Evolutionary conservation across 2,888 invertebrate species (phyloP), one percentile per base, ranked within the genome.

Genomic region (Biston betularia): DNA sequence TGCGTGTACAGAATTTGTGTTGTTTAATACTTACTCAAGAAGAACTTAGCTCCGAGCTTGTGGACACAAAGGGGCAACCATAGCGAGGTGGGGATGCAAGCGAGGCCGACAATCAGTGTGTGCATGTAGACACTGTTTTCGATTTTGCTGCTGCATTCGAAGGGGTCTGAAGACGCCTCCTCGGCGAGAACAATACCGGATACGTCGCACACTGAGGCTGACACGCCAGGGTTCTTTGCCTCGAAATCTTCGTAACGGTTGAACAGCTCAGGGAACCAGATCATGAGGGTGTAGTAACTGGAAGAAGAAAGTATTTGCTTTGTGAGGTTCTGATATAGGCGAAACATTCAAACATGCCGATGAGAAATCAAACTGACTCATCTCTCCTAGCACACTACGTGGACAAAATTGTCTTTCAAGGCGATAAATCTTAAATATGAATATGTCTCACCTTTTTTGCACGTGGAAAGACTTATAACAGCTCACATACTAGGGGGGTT

Each of bases 211-310:
- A 97, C 96, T 0, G 97, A 96, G 0, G 97, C 96, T 0, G 94
- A 94, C 57, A 95, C 93, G 71, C 95, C 95, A 0, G 96, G 96
- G 93, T 96, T 94, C 1, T 89, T 84, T 35, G 88, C 83, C 81
- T 97, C 97, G 84, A 95, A 97, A 77, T 96, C 96, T 80, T 97
- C 97, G 87, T 97, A 97, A 61, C 98, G 96, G 87, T 96, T 96
- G 90, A 98, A 98, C 78, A 98, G 89, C 87, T 98, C 98, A 12
- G 98, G 98, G 90, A 98, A 98, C 98, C 98, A 98, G 85, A 98
- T 95, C 97, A 97, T 98, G 50, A 98, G 90, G 8, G 98, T 98
- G 87, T 98, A 98, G 90, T 98, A 98, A 82, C 98, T 98, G 91
- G n/a, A 80, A 78, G 0, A 46, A 46, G 24, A 24, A 10, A 11